Percentiles rank a stretch among this genome's conserved stretches.
phyloP scores from a whole-genome alignment of 2,113 vertebrate species.

The Verasper variegatus region DNA sequence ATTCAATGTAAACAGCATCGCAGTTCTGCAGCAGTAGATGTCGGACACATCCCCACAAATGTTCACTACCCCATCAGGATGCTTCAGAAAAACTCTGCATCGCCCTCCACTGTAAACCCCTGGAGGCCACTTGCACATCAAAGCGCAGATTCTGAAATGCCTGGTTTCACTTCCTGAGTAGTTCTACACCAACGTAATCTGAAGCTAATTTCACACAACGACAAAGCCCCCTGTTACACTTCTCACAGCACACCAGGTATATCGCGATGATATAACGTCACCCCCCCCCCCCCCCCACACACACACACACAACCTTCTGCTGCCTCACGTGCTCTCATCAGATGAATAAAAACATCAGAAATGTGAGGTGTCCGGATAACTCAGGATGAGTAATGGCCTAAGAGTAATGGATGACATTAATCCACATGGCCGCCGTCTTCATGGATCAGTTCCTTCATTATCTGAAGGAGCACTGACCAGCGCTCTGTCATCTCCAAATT shows the following conservation, averaged over 20 bases:
- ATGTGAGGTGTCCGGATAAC: not conserved
- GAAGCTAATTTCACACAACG: conserved; percentile 51
- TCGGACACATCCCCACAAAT: conserved; percentile 45
- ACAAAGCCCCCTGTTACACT: conserved; percentile 34
- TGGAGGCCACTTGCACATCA: conserved; percentile 67
- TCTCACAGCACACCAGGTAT: conserved; percentile 2
- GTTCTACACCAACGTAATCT: conserved; percentile 43
- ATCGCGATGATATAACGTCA: not conserved
- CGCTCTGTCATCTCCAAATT: conserved; percentile 34
- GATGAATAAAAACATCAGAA: conserved; percentile 31
- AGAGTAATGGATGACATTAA: conserved; percentile 54
- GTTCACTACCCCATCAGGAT: conserved; percentile 51
- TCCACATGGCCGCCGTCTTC: conserved; percentile 40
- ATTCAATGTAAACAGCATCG: conserved; percentile 8
- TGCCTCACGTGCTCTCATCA: not conserved
- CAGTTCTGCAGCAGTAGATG: conserved; percentile 22
- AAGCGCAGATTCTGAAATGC: conserved; percentile 54
- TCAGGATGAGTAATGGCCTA: conserved; percentile 49
- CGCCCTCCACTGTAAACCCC: conserved; percentile 59
- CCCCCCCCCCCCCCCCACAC: not conserved
- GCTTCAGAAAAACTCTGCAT: conserved; percentile 60
- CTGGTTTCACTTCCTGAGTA: conserved; percentile 48
- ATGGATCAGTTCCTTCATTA: conserved; percentile 49
- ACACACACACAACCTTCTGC: not conserved
- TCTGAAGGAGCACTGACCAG: conserved; percentile 44